Evolutionary conservation across 1,140 invertebrate genomes (phyloP).

Genomic region (Thereuonema tuberculata): DNA sequence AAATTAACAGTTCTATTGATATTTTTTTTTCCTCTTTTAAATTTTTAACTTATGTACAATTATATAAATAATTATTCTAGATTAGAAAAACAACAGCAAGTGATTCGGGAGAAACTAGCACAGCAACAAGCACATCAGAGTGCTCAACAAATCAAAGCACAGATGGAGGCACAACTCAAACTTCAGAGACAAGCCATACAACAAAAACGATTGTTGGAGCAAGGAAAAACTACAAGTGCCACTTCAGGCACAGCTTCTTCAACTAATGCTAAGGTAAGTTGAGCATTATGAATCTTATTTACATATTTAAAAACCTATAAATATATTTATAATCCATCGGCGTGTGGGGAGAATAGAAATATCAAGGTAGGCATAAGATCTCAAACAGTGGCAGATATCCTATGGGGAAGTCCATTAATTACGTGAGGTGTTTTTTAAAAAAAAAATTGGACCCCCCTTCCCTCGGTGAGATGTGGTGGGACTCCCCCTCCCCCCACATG

Average conservation of each 20-base stretch:
- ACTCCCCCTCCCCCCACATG: too few species aligned
- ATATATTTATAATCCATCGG: too few species aligned
- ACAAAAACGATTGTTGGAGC: conserved; percentile 50
- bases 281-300: neutral
- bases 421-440: too few species aligned
- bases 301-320: neutral
- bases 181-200: conserved; percentile 73
- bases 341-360: too few species aligned
- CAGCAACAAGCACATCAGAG: conserved; percentile 16
- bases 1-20: too few species aligned
- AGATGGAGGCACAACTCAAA: conserved; percentile 76
- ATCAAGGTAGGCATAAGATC: too few species aligned
- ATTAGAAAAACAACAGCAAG: conserved; percentile 18
- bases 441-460: too few species aligned
- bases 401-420: too few species aligned
- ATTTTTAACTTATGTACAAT: neutral
- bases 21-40: neutral
- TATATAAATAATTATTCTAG: conserved; percentile 6
- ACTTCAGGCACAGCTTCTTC: conserved; percentile 11
- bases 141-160: conserved; percentile 72
- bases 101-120: conserved; percentile 15
- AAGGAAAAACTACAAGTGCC: conserved; percentile 23
- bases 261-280: conserved; percentile 23
- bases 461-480: too few species aligned
- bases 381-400: too few species aligned